Base-by-base conservation (phyloP, 1,140 invertebrate species). In the Pygmarrhopalites habei region DNA sequence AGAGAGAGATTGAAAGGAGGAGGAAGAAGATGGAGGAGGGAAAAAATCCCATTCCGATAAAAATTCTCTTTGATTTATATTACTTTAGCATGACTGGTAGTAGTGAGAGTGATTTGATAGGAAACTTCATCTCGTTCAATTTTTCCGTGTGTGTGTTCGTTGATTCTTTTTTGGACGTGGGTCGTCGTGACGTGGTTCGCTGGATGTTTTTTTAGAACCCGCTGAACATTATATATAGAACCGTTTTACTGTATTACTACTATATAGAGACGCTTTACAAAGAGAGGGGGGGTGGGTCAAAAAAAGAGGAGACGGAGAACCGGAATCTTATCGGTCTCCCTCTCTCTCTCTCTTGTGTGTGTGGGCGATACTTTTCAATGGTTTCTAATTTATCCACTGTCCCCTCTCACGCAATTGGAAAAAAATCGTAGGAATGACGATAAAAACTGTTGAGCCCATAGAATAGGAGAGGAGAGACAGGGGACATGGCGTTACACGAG, bases 61-160 rank as follows among this genome's bases (percentile, higher is more conserved):
- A 39, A 46, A 46, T 46, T 17, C 44, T 17, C 44, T 46, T 46
- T 46, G 44, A 46, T 46, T 46, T 46, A 46, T 46, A 46, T 46
- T 17, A 46, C 44, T 46, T 46, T 46, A 21, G 44, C 44, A 46
- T 46, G 44, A 46, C 44, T 46, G n/a, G 44, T 46, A 21, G 44
- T 46, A 46, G 44, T 10, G n/a, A 46, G 44, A 46, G 5, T 46
- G 44, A 46, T 46, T 46, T 46, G 44, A 46, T 46, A 46, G 44
- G 44, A 46, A 46, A 46, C 44, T 46, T 46, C 44, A 46, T 46
- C 44, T 46, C 21, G 4, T 46, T 3, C 5, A 46, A 7, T 5
- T 46, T 46, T 46, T 35, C n/a, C n/a, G n/a, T n/a, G n/a, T n/a
- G n/a, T n/a, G n/a, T n/a, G n/a, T n/a, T n/a, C 23, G 2, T 56